phyloP scores from a whole-genome alignment of 2,888 invertebrate species.

The Netelia inedita region DNA sequence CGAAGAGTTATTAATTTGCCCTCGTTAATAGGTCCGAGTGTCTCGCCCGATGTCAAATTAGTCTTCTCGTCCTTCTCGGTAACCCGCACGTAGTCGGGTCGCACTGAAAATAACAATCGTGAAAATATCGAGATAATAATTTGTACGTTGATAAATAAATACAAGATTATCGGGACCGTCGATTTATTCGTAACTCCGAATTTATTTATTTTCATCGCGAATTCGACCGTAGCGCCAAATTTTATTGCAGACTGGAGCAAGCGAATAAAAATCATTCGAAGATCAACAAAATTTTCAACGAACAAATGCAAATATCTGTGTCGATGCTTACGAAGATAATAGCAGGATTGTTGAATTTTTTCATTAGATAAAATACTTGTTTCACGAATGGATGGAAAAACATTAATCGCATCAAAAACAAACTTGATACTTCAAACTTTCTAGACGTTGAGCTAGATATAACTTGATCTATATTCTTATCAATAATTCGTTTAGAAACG shows the following conservation, averaged over 20 bases:
- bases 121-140: not conserved
- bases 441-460: too few species aligned
- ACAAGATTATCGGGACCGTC: not conserved
- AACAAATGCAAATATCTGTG: too few species aligned
- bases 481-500: too few species aligned
- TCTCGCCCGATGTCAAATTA: conserved; percentile 88
- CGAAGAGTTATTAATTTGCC: conserved; percentile 89
- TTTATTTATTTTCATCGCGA: too few species aligned
- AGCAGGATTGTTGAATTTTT: too few species aligned
- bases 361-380: too few species aligned
- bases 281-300: conserved; percentile 28
- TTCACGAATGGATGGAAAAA: too few species aligned
- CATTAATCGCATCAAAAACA: too few species aligned
- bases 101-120: conserved; percentile 88
- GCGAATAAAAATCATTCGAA: conserved; percentile 68
- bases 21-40: conserved; percentile 91
- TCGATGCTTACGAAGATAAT: too few species aligned
- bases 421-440: too few species aligned
- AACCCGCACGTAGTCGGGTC: conserved; percentile 92
- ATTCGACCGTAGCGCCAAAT: not conserved
- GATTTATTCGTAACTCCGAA: not conserved
- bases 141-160: conserved; percentile 3
- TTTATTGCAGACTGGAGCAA: conserved; percentile 42
- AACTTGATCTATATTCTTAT: too few species aligned
- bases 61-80: conserved; percentile 87